A percentile compares a stretch with the other conserved stretches of the same genome.
Conservation (phyloP, 2,113 vertebrate species). For the Neopipo cinnamomea region DNA sequence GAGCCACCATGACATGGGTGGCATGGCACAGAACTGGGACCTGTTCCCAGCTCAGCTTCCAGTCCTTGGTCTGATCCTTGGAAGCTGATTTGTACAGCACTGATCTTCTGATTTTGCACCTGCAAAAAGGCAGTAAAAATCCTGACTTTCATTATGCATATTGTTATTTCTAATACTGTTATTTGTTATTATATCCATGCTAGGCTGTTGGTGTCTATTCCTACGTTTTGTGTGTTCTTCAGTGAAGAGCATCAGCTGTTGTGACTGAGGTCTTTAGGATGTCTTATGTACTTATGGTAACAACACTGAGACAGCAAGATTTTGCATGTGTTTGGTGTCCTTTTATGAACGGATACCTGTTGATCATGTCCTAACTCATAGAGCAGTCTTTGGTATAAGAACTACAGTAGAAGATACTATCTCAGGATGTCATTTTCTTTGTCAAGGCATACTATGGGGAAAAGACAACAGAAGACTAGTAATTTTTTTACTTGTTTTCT, state of each 20-base stretch:
- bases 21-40: neutral
- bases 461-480: neutral
- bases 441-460: neutral
- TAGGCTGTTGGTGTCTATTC: neutral
- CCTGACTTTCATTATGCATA: neutral
- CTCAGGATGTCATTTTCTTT: neutral
- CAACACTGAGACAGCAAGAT: neutral
- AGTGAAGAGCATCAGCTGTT: neutral
- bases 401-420: neutral
- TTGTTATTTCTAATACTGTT: neutral
- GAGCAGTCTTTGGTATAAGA: neutral
- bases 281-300: neutral
- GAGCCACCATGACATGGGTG: rapidly evolving
- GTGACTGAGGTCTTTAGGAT: neutral
- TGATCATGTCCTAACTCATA: neutral
- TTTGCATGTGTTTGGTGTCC: neutral
- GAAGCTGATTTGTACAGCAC: neutral
- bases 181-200: neutral
- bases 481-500: neutral
- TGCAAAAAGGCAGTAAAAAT: neutral
- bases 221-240: neutral
- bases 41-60: neutral
- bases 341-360: neutral
- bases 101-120: neutral
- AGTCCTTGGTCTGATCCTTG: neutral